Conservation (phyloP, 2,888 invertebrate species). For the Lobophora halterata region DNA sequence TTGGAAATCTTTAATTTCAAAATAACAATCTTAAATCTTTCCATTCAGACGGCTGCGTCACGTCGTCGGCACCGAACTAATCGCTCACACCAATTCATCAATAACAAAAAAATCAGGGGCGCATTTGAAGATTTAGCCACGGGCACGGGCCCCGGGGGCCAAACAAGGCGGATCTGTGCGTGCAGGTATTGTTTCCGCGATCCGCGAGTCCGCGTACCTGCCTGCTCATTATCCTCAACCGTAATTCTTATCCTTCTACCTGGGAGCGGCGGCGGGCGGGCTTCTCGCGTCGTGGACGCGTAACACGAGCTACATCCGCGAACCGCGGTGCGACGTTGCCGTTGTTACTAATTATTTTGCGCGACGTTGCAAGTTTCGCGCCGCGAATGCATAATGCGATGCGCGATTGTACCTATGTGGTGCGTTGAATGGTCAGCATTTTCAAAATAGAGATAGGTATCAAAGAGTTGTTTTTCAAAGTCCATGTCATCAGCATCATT, state of each 20-base stretch:
- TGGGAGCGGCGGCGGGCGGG: slow-evolving; percentile 26
- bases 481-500: too few species aligned
- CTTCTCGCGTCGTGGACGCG: slow-evolving; percentile 10
- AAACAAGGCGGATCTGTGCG: slow-evolving; percentile 26
- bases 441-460: slow-evolving; percentile 8
- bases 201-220: slow-evolving; percentile 43
- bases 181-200: slow-evolving; percentile 36
- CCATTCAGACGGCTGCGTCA: slow-evolving; percentile 6
- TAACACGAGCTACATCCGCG: slow-evolving; percentile 10
- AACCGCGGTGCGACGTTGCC: slow-evolving; percentile 13
- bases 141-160: slow-evolving; percentile 19
- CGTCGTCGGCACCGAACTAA: slow-evolving; percentile 12
- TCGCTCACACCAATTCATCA: slow-evolving; percentile 18
- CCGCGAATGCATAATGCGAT: slow-evolving; percentile 16
- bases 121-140: slow-evolving; percentile 29
- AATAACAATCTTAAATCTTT: slow-evolving; percentile 12
- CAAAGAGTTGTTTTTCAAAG: not conserved
- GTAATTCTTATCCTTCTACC: slow-evolving; percentile 44
- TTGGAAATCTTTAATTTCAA: slow-evolving; percentile 8
- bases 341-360: slow-evolving; percentile 9
- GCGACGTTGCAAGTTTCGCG: slow-evolving; percentile 18
- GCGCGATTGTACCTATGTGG: too few species aligned
- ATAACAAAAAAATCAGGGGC: slow-evolving; percentile 20
- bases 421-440: slow-evolving; percentile 10
- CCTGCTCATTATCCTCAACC: slow-evolving; percentile 47